Percentiles rank a stretch among this genome's conserved stretches.
Evolutionary conservation across 1,140 invertebrate genomes (phyloP).

Genomic region (Eubasilissa regina): DNA sequence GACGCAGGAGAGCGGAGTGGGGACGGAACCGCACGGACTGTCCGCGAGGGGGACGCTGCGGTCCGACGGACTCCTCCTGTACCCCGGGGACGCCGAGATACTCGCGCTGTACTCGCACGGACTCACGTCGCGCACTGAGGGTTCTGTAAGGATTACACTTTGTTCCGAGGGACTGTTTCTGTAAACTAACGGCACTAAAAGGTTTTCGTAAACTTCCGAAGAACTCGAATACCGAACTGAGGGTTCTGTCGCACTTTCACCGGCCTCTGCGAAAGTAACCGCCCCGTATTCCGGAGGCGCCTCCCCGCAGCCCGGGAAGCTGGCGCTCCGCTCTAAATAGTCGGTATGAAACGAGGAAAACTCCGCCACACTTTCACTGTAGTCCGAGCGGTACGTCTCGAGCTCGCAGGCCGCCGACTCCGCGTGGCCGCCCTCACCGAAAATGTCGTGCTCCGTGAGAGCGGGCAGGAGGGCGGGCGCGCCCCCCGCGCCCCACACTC

Average conservation of each 20-base stretch:
- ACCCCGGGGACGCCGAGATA: background rate
- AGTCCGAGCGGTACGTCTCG: background rate
- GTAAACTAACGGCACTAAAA: background rate
- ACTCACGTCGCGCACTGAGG: conserved; percentile 11
- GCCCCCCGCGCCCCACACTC: conserved; percentile 35
- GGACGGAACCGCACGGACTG: background rate
- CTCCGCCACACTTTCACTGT: background rate
- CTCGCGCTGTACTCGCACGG: background rate
- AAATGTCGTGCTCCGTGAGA: conserved; percentile 31
- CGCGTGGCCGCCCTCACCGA: conserved; percentile 23
- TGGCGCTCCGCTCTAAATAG: background rate
- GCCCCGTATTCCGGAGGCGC: background rate
- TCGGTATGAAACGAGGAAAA: background rate
- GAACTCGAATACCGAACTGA: background rate
- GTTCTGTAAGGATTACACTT: background rate
- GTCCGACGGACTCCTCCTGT: conserved; percentile 10
- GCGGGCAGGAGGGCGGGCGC: conserved; percentile 36
- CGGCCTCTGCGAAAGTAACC: background rate
- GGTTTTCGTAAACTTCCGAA: background rate
- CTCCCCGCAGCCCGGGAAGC: background rate
- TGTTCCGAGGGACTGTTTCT: conserved; percentile 17
- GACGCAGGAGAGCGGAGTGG: background rate
- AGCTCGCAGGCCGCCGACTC: conserved; percentile 22
- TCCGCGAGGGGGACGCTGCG: background rate
- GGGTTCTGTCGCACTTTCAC: conserved; percentile 18